These are phyloP conservation scores for Himalopsyche anomala DNA, from an alignment of 2,888 invertebrate genomes.

Conservation along the genomic window DNA sequence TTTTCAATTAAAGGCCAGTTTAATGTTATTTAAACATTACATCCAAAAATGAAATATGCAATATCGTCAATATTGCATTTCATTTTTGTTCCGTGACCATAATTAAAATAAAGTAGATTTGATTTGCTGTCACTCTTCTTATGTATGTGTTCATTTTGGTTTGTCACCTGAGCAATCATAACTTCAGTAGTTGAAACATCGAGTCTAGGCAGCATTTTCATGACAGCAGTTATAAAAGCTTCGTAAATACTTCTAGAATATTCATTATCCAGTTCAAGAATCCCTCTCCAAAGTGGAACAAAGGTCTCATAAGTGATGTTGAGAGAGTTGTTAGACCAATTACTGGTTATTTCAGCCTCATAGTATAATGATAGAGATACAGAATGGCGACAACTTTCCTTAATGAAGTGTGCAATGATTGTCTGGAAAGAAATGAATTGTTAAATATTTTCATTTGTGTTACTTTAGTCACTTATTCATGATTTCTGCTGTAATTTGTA, in stretches of 20 bases:
- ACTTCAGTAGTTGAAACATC: slow-evolving; percentile 52
- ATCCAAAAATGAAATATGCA: no score
- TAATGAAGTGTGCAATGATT: slow-evolving; percentile 53
- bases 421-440: slow-evolving; percentile 49
- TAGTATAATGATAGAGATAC: slow-evolving; percentile 57
- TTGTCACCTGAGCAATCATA: not conserved
- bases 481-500: no score
- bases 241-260: slow-evolving; percentile 37
- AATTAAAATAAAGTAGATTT: no score
- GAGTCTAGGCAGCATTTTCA: slow-evolving; percentile 54
- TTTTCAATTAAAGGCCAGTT: no score
- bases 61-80: no score
- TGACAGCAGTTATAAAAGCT: slow-evolving; percentile 47
- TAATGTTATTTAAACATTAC: no score
- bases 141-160: not conserved
- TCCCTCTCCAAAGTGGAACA: slow-evolving; percentile 60
- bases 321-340: not conserved
- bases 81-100: no score
- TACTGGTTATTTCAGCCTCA: not conserved
- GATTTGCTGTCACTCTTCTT: no score
- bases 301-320: slow-evolving; percentile 58
- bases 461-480: no score
- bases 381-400: slow-evolving; percentile 61
- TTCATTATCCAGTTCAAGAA: slow-evolving; percentile 47
- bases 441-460: no score